Percentiles rank a stretch among this genome's conserved stretches.
These are phyloP conservation scores for Sparus aurata DNA, from an alignment of 2,797 vertebrate species.

Conservation along the genomic window DNA sequence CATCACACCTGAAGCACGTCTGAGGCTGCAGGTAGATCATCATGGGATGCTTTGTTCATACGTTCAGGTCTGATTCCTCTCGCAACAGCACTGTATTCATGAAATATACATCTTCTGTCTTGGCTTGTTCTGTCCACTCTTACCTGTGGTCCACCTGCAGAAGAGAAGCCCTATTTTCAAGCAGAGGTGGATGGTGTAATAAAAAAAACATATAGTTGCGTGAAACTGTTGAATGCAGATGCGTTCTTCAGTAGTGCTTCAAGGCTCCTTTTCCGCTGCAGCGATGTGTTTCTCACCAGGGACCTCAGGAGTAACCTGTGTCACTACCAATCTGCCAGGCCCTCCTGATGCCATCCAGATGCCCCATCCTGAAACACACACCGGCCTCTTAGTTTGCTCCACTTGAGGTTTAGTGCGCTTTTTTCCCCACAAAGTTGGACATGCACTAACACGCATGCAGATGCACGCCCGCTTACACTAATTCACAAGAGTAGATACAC, in stretches of 20 bases:
- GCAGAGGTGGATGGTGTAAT: constrained; percentile 29
- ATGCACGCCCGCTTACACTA: constrained; percentile 30
- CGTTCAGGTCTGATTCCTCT: neutral
- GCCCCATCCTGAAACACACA: constrained; percentile 93
- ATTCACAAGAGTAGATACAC: constrained; percentile 29
- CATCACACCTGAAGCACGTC: too few relatives aligned
- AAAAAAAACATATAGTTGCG: constrained; percentile 31
- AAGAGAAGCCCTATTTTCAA: constrained; percentile 30
- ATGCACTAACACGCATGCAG: constrained; percentile 87
- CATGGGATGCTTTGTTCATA: neutral
- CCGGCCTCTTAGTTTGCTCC: constrained; percentile 92
- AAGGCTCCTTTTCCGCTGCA: constrained; percentile 69
- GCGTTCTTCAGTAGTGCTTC: constrained; percentile 76
- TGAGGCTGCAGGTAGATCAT: too few relatives aligned
- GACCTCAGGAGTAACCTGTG: constrained; percentile 92
- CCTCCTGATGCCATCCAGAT: constrained; percentile 93
- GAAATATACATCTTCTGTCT: neutral
- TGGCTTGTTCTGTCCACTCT: constrained; percentile 27
- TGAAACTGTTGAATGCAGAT: constrained; percentile 42
- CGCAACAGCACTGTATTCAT: neutral
- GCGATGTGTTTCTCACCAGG: constrained; percentile 86
- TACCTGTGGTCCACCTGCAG: constrained; percentile 39
- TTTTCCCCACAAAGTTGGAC: constrained; percentile 46
- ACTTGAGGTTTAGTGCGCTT: constrained; percentile 73
- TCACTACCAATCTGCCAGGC: constrained; percentile 91